Evolutionary conservation across 2,113 vertebrate species (phyloP).

Genomic region (Excalfactoria chinensis): DNA sequence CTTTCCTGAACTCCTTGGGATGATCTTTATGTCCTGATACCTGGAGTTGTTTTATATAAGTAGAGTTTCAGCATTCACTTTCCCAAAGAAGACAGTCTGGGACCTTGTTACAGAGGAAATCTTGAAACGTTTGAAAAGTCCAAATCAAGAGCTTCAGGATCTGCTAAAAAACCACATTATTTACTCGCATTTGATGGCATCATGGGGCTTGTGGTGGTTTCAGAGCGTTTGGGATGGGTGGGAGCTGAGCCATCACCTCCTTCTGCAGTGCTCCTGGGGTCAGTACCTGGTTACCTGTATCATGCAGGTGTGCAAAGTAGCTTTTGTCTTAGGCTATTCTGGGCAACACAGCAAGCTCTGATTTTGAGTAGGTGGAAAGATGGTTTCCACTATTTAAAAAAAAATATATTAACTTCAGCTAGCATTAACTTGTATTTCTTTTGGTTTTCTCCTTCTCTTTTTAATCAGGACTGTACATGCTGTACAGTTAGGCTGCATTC

Average conservation of each 20-base stretch:
- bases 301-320: neutral
- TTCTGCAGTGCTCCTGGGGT: neutral
- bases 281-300: neutral
- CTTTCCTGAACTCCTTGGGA: neutral
- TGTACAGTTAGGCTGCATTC: neutral
- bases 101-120: neutral
- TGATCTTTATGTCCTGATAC: neutral
- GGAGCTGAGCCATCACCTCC: neutral
- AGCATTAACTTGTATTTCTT: neutral
- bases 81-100: neutral
- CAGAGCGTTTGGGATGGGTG: neutral
- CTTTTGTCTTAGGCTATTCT: neutral
- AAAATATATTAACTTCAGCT: neutral
- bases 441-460: neutral
- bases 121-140: neutral
- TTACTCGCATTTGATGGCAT: neutral
- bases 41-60: neutral
- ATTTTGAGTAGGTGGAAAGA: neutral
- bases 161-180: neutral
- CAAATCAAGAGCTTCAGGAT: neutral
- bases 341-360: neutral
- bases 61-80: neutral
- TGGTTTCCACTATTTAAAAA: fast-evolving
- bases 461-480: neutral
- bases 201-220: neutral